Base-by-base conservation (phyloP, 1,140 invertebrate species). In the Bombus turneri region DNA sequence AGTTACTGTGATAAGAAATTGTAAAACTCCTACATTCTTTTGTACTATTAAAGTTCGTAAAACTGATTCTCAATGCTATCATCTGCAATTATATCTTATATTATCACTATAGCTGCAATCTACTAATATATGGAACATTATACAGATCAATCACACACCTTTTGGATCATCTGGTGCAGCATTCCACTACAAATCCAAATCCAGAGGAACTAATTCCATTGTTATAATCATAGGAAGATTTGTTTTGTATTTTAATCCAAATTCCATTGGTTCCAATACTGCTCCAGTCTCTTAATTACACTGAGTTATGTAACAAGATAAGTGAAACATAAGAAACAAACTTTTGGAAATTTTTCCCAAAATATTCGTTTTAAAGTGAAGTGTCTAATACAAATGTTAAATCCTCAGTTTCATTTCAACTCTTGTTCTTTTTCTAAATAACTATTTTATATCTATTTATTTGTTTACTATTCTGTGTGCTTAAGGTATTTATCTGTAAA, bases 121-220 rank as follows among this genome's bases (percentile, higher is more conserved):
- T 78, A 78, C 28, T 25, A 41, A 64, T 78, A 78, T 78, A 64
- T 31, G 37, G 75, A 78, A 78, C 75, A 78, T 64, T 59, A 64
- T 78, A 78, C 75, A 64, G 22, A 64, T 77, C 57, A 59, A 53
- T 77, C 75, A 78, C 75, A 78, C 75, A 78, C 75, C 75, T 78
- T 78, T 78, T 78, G 75, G 18, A 78, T 78, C 39, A 10, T 41
- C 37, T 78, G 75, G 9, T 66, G 37, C 59, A 78, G 75, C 37
- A 78, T 78, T 78, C 75, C 75, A 78, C 37, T 78, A 78, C 39
- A 78, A 78, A 78, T 78, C 75, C 75, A 66, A 78, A 78, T 78
- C 75, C 75, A 78, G 75, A 57, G 57, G 75, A 78, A 78, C 59
- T 78, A 78, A 78, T 78, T 41, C 73, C 73, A 66, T 78, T 64